Base-by-base conservation (phyloP, 2,888 invertebrate genomes). In the Drosophila antonietae region DNA sequence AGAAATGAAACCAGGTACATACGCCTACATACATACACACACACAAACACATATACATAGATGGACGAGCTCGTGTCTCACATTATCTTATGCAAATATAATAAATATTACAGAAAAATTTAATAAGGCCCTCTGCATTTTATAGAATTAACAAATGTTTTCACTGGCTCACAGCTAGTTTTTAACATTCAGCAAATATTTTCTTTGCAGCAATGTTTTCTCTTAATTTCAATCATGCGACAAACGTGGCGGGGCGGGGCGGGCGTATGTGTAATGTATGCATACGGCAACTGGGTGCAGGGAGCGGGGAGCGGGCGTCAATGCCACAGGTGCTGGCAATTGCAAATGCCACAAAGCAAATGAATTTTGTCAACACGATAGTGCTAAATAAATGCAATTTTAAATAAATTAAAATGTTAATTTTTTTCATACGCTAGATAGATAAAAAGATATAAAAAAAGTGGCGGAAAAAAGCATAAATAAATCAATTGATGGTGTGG, bases 111-210 rank as follows among this genome's bases (percentile, higher is more conserved):
- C 12, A 53, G 43, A 62, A 77, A 65, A 75, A n/a, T 78, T 70
- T 84, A 78, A 83, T 83, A 75, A 75, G 78, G 78, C 62, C 81
- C 63, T 77, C 64, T 83, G 73, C 77, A 80, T 83, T 77, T 83
- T 80, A 68, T 68, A 46, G 58, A 62, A 74, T 61, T 75, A 69
- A 57, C 64, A 72, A 71, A 71, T 51, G 57, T 58, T 53, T 14
- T 31, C 31, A 53, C 33, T 35, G 15, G 70, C 62, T 28, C 20
- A 8, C 55, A 33, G 69, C 68, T 43, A 37, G 59, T 41, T 58
- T 55, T 71, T 39, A 33, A 58, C 49, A 58, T 58, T 41, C 43
- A 44, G 67, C 60, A 80, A 80, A 82, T 73, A 73, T 75, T 76
- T 52, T 68, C 68, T 64, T 72, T 44, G n/a, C 56, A 18, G 44